Conservation (phyloP, 2,113 vertebrate genomes). For the Ciconia maguari region DNA sequence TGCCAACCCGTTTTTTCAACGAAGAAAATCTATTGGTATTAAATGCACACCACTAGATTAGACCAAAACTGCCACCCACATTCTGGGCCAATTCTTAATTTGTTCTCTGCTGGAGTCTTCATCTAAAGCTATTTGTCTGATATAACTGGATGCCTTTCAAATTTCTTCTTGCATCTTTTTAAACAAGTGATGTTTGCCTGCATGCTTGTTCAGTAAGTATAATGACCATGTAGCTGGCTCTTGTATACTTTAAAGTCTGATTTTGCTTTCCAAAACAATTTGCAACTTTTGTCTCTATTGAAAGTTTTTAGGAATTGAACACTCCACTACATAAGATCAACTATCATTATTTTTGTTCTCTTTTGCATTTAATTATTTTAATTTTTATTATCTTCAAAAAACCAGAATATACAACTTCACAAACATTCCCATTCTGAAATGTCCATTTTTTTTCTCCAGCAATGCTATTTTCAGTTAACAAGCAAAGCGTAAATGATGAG, state of each 20-base stretch:
- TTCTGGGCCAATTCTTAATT: conserved; percentile 13
- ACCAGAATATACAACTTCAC: conserved; percentile 26
- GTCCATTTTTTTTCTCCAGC: neutral
- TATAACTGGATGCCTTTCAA: conserved; percentile 39
- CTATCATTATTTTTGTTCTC: conserved; percentile 19
- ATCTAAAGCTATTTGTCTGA: conserved; percentile 22
- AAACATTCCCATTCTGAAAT: neutral
- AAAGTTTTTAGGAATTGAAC: neutral
- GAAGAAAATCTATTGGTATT: neutral
- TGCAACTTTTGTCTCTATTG: conserved; percentile 23
- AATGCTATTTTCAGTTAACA: conserved; percentile 32
- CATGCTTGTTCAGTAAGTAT: neutral
- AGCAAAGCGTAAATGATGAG: conserved; percentile 27
- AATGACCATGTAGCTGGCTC: conserved; percentile 29
- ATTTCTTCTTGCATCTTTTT: conserved; percentile 26
- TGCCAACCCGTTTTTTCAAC: neutral
- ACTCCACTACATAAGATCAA: conserved; percentile 7
- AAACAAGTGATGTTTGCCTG: neutral
- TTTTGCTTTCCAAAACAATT: conserved; percentile 34
- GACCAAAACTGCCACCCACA: neutral
- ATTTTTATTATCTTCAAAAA: conserved; percentile 63
- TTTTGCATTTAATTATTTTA: conserved; percentile 54
- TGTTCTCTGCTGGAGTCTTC: conserved; percentile 62
- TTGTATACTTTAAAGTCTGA: conserved; percentile 26
- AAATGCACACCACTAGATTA: neutral